Evolutionary conservation across 1,140 invertebrate species (phyloP).

Genomic region (Epicauta chinensis): DNA sequence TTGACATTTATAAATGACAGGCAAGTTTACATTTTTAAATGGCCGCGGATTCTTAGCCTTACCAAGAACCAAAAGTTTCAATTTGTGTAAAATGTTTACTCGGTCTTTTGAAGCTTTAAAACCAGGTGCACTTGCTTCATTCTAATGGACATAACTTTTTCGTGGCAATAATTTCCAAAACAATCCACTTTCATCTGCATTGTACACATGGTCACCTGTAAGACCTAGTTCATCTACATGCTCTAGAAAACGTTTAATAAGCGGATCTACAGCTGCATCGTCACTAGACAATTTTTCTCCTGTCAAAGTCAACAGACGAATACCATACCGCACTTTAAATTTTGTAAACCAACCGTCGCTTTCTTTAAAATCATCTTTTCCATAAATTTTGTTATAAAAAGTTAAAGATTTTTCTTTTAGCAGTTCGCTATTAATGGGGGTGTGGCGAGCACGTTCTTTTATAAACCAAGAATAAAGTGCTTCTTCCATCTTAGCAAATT

Average conservation of each 20-base stretch:
- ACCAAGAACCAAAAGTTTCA: constrained; percentile 38
- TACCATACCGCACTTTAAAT: constrained; percentile 14
- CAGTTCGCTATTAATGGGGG: too few relatives aligned
- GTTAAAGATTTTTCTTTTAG: too few relatives aligned
- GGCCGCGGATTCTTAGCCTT: constrained; percentile 39
- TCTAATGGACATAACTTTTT: constrained; percentile 7
- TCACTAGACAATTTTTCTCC: constrained; percentile 16
- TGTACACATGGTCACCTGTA: constrained; percentile 16
- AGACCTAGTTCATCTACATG: constrained; percentile 17
- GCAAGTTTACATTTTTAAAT: constrained; percentile 35
- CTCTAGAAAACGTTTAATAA: neutral
- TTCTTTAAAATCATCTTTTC: constrained; percentile 7
- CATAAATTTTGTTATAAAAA: too few relatives aligned
- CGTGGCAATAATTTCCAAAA: constrained; percentile 16
- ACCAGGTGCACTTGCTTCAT: constrained; percentile 2
- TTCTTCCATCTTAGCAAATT: too few relatives aligned
- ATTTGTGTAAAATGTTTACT: constrained; percentile 38
- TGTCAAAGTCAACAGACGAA: constrained; percentile 8
- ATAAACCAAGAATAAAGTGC: too few relatives aligned
- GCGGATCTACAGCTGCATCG: constrained; percentile 2
- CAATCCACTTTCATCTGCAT: constrained; percentile 21
- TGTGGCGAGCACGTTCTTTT: too few relatives aligned
- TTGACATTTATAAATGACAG: constrained; percentile 16
- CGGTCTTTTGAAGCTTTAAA: constrained; percentile 38
- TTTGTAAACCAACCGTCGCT: constrained; percentile 10